Evolutionary conservation across 2,888 invertebrate genomes (phyloP).

Genomic region (Drosophila monieri): DNA sequence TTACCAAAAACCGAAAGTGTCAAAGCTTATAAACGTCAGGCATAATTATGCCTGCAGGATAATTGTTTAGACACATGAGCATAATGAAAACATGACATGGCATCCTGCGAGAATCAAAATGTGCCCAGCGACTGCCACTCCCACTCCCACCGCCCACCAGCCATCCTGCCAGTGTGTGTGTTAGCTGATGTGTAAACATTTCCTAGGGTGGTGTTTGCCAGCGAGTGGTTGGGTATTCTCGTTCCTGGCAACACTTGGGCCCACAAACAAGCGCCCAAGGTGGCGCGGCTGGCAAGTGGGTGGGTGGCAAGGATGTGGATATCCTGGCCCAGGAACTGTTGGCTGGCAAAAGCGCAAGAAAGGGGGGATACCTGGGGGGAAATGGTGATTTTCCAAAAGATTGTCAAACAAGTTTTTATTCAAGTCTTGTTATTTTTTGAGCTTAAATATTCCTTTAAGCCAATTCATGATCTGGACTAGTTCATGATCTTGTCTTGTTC

Average conservation of each 20-base stretch:
- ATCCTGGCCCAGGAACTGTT: slow-evolving; percentile 9
- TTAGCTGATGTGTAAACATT: slow-evolving; percentile 38
- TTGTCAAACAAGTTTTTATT: not conserved
- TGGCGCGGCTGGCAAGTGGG: slow-evolving; percentile 20
- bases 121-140: slow-evolving; percentile 1
- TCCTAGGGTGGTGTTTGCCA: slow-evolving; percentile 5
- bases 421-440: no score
- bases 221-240: slow-evolving; percentile 29
- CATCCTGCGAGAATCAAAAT: slow-evolving; percentile 78
- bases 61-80: slow-evolving; percentile 81
- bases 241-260: slow-evolving; percentile 52
- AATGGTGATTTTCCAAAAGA: not conserved
- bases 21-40: slow-evolving; percentile 80
- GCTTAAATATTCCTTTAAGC: no score
- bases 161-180: not conserved
- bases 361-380: not conserved
- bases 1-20: slow-evolving; percentile 78
- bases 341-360: slow-evolving; percentile 26
- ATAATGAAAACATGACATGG: slow-evolving; percentile 79
- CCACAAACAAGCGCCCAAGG: slow-evolving; percentile 67
- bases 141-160: not conserved
- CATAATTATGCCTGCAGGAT: slow-evolving; percentile 80
- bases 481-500: not conserved
- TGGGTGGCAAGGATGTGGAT: slow-evolving; percentile 9
- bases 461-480: no score